phyloP scores from a whole-genome alignment of 2,888 invertebrate species.

The Oithona nana region DNA sequence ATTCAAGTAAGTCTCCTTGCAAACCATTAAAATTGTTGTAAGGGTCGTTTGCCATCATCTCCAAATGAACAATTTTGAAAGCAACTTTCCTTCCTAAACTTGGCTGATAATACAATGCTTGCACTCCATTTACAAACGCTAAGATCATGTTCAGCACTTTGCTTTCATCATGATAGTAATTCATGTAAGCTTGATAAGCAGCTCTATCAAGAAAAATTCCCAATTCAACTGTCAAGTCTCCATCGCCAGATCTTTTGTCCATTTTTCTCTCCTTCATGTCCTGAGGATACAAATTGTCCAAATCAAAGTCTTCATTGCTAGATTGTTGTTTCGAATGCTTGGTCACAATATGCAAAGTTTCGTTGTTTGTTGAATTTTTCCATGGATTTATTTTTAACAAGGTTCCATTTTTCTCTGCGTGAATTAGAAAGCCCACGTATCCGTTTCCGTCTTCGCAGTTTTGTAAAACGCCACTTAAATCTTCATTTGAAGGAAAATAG shows the following conservation, averaged over 20 bases:
- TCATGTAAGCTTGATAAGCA: neutral
- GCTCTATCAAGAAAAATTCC: neutral
- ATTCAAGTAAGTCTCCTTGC: conserved; percentile 44
- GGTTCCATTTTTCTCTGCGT: neutral
- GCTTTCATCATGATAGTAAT: neutral
- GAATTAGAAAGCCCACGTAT: neutral
- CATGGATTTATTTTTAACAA: neutral
- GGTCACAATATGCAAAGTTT: neutral
- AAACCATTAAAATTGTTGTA: conserved; percentile 35
- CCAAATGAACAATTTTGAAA: conserved; percentile 5
- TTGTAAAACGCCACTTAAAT: too few relatives aligned
- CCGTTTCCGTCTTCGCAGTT: too few relatives aligned
- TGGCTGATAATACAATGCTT: conserved; percentile 12
- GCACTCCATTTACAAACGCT: conserved; percentile 9
- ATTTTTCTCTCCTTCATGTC: neutral
- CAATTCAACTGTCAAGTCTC: neutral
- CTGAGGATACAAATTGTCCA: neutral
- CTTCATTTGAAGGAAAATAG: too few relatives aligned
- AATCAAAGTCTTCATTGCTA: neutral
- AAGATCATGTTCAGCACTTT: neutral
- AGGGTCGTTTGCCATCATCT: neutral
- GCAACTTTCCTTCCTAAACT: conserved; percentile 1
- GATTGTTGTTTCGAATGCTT: neutral
- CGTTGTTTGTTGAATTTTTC: neutral
- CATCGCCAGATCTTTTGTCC: neutral